Conservation (phyloP, 2,888 invertebrate species). For the Trachelus troglodyta region DNA sequence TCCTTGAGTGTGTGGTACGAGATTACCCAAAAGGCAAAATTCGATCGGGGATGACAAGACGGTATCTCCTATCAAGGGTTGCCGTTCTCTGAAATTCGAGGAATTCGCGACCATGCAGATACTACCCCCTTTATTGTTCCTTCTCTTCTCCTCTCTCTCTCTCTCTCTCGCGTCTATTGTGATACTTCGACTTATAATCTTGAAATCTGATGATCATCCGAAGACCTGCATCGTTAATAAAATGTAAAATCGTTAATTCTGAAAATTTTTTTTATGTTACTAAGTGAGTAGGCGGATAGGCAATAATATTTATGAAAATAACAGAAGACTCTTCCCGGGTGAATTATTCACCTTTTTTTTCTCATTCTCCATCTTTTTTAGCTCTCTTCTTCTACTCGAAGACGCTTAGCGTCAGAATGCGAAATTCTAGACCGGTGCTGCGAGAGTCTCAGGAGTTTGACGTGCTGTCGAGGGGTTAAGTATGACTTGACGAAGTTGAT, state of each 20-base stretch:
- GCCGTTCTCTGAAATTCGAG: constrained; percentile 51
- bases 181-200: not conserved
- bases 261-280: not conserved
- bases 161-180: not conserved
- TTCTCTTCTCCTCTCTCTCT: not conserved
- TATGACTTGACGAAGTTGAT: constrained; percentile 45
- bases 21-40: constrained; percentile 53
- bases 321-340: not conserved
- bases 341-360: not conserved
- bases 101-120: constrained; percentile 58
- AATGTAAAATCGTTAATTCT: not conserved
- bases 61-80: constrained; percentile 22
- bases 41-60: constrained; percentile 61
- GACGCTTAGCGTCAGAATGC: not conserved
- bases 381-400: not conserved
- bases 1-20: not conserved
- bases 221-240: not conserved
- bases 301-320: not conserved
- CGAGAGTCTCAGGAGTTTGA: not conserved
- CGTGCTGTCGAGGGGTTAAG: constrained; percentile 23
- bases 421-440: not conserved
- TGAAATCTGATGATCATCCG: not conserved
- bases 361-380: constrained; percentile 13
- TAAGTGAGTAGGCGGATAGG: not conserved
- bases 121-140: constrained; percentile 36